Evolutionary conservation across 2,113 vertebrate genomes (phyloP), one percentile per base, ranked within the genome.

Genomic region (Amia ocellicauda): DNA sequence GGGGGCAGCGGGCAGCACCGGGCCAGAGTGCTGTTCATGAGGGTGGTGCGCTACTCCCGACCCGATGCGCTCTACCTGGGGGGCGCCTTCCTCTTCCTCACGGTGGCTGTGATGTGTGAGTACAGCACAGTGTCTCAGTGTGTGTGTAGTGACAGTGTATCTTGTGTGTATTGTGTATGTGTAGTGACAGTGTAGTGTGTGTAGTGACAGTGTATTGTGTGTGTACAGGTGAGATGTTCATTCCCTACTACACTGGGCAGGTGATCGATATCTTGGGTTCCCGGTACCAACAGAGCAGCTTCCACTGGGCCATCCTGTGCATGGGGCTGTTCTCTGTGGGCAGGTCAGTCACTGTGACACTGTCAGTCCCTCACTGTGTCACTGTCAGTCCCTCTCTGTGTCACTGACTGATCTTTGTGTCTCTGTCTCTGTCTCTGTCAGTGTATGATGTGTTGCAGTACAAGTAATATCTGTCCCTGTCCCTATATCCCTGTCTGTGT

Each of bases 231-330:
- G 73, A 91, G 4, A 83, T 83, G 23, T 85, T 83, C 31, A 79
- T 95, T 66, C 83, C 82, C 0, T 80, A 69, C 26, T 96, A 85
- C 67, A 93, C 86, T 0, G 94, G 94, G 0, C 84, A 64, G 1
- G 77, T 96, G 60, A 92, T 91, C 0, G 93, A 95, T 79, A 91
- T 90, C 77, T 79, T 94, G 1, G 71, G 87, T 0, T 74, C 72
- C 2, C 63, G 91, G 16, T 76, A 80, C 1, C 36, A 85, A 7
- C 53, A 64, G 2, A 60, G 45, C 0, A 63, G 83, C 42, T 93
- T 95, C 59, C 28, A 67, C 0, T 17, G 45, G 0, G 87, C 92
- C 0, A 74, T 94, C 0, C 0, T 76, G 0, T 64, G 84, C 53
- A 91, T 95, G 89, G 79, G 65, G 0, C 4, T 92, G 2, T 86